Conservation (phyloP, 2,888 invertebrate genomes). For the Ectropis crepuscularia region DNA sequence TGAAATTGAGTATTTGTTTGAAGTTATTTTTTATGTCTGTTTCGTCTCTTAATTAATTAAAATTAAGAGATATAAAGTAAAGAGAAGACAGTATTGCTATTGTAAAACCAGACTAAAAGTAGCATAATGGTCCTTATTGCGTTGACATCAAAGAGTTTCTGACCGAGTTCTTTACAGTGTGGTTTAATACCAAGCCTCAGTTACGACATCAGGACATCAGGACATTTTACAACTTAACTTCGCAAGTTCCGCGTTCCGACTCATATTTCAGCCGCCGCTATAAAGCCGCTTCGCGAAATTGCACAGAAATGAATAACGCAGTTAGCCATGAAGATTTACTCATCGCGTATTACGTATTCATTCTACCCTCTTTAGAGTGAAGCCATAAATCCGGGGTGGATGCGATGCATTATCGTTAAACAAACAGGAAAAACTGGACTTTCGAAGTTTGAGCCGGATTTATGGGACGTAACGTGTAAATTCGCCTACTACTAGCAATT, state of each 20-base stretch:
- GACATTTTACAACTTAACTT: neutral
- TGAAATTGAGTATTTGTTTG: too few relatives aligned
- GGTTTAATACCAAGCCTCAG: too few relatives aligned
- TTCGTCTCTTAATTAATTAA: too few relatives aligned
- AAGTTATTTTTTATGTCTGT: too few relatives aligned
- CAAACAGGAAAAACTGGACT: constrained; percentile 34
- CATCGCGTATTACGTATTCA: constrained; percentile 36
- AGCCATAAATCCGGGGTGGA: constrained; percentile 34
- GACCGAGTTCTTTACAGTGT: too few relatives aligned
- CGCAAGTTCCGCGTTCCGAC: neutral
- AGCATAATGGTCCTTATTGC: too few relatives aligned
- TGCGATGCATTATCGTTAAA: constrained; percentile 36
- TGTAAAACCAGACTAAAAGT: too few relatives aligned
- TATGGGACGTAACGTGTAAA: constrained; percentile 8
- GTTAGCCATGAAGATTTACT: constrained; percentile 34
- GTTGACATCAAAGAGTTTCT: too few relatives aligned
- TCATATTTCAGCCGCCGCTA: constrained; percentile 11
- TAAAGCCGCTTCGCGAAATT: constrained; percentile 31
- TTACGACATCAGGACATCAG: neutral
- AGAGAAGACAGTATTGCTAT: too few relatives aligned
- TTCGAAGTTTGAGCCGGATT: constrained; percentile 20
- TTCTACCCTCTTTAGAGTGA: constrained; percentile 35
- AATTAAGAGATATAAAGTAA: too few relatives aligned
- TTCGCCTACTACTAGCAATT: neutral
- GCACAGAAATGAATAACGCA: constrained; percentile 37